Conservation (phyloP, 2,797 vertebrate genomes). For the Clarias pachynema region DNA sequence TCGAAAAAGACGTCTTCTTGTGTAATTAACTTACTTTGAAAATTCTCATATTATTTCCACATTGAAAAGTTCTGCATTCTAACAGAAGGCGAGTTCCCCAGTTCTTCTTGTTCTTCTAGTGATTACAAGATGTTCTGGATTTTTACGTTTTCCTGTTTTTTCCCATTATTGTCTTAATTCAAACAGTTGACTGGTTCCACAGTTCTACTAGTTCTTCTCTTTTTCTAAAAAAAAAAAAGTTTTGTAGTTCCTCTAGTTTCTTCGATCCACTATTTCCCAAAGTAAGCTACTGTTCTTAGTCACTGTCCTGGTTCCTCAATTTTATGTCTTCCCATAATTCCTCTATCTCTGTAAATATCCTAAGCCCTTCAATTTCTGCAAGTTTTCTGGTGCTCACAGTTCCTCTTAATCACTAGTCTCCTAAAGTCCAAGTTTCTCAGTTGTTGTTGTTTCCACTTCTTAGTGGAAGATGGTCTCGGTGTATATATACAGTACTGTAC, state of each 20-base stretch:
- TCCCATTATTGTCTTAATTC: too few species aligned
- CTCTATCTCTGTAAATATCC: background rate
- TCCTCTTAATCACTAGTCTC: background rate
- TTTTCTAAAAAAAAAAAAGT: background rate
- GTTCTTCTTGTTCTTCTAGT: background rate
- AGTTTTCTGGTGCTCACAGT: background rate
- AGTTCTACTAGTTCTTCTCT: background rate
- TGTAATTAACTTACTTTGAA: background rate
- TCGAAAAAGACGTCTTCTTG: background rate
- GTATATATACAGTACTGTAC: background rate
- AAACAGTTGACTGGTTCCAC: background rate
- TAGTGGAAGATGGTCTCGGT: background rate
- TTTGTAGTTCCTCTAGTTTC: background rate
- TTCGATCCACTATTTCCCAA: background rate
- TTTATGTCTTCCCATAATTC: background rate
- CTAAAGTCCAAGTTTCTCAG: background rate
- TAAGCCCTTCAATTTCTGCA: background rate
- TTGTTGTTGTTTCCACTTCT: background rate
- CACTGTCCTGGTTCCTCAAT: background rate
- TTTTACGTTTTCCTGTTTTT: background rate
- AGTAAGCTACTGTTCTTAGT: background rate
- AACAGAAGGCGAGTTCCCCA: background rate
- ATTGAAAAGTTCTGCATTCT: background rate
- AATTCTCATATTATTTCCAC: background rate
- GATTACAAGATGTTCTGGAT: background rate